A percentile compares a stretch with the other conserved stretches of the same genome.
phyloP scores from a whole-genome alignment of 2,888 invertebrate genomes.

The Norana najaformis region DNA sequence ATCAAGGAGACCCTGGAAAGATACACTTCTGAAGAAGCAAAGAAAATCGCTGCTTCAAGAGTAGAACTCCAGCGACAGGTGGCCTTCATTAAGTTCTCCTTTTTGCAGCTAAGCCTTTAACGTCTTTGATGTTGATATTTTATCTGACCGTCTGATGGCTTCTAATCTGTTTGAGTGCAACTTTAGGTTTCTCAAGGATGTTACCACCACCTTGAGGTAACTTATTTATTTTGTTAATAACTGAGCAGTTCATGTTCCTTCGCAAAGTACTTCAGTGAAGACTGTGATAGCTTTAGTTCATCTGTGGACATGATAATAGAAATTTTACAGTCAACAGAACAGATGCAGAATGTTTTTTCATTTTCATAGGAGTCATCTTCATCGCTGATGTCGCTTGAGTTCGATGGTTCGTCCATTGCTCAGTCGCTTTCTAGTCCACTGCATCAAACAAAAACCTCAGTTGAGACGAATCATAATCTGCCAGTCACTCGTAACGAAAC shows the following conservation, averaged over 20 bases:
- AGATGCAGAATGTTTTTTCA: no score
- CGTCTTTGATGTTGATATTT: no score
- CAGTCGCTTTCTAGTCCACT: no score
- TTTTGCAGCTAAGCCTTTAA: no score
- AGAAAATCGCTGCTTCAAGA: background rate
- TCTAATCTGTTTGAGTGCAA: no score
- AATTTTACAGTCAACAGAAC: no score
- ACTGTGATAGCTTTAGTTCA: background rate
- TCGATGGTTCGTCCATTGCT: background rate
- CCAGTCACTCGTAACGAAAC: background rate
- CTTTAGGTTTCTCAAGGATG: no score
- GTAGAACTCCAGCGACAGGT: background rate
- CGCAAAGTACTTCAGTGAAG: background rate
- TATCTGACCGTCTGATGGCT: no score
- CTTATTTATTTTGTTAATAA: no score
- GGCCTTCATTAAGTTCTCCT: background rate
- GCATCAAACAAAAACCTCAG: background rate
- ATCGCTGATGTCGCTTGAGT: background rate
- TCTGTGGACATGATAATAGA: background rate
- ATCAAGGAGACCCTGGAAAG: background rate
- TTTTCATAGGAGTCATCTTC: background rate
- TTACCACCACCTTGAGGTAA: no score
- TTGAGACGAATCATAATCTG: background rate
- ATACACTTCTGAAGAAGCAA: background rate
- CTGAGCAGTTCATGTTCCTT: background rate